Evolutionary conservation across 2,888 invertebrate genomes (phyloP).

Genomic region (Cataglyphis altisquamis): DNA sequence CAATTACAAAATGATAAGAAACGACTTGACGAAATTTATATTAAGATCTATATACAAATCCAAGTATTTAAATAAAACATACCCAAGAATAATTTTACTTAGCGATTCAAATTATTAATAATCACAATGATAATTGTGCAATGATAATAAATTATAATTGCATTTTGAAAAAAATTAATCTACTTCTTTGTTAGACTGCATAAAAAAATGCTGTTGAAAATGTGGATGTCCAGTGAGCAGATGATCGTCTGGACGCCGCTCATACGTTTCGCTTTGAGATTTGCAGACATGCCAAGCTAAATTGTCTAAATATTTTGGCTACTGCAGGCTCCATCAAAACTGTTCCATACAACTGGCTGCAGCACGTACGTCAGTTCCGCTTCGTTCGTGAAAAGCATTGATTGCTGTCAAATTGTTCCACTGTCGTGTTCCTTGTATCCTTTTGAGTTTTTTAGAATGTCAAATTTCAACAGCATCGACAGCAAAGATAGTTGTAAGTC

Average conservation of each 20-base stretch:
- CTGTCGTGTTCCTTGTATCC: neutral
- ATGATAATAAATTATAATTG: neutral
- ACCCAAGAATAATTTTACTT: neutral
- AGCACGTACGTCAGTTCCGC: constrained; percentile 72
- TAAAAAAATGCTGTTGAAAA: neutral
- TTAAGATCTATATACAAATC: neutral
- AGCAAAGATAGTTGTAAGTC: constrained; percentile 62
- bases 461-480: constrained; percentile 58
- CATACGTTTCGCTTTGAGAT: constrained; percentile 22
- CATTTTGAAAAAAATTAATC: neutral
- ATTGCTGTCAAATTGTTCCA: neutral
- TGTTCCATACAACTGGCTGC: constrained; percentile 63
- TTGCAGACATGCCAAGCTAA: constrained; percentile 55
- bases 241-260: constrained; percentile 2
- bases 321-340: constrained; percentile 70
- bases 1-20: neutral
- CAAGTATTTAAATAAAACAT: neutral
- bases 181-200: neutral
- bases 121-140: neutral
- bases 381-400: constrained; percentile 54
- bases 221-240: neutral
- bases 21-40: neutral
- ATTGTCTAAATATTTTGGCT: constrained; percentile 80
- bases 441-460: constrained; percentile 56
- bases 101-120: neutral